Base-by-base conservation (phyloP, 2,113 vertebrate species). In the Riparia riparia region DNA sequence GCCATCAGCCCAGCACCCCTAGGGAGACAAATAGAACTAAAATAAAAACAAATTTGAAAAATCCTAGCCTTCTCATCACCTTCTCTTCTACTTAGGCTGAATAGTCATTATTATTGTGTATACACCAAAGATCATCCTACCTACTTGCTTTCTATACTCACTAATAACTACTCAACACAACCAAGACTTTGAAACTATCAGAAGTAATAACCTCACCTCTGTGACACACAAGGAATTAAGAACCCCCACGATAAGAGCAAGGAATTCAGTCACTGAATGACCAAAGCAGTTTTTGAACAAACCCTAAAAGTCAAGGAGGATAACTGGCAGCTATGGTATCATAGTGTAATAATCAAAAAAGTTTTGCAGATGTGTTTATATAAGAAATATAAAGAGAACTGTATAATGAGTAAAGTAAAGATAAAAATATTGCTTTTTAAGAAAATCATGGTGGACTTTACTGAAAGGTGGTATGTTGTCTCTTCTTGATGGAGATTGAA, bases 81-180 rank as follows among this genome's bases (percentile, higher is more conserved):
- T 42, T 13, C 1, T 34, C 16, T 31, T 41, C 41, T 0, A 0
- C 13, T 63, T 29, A n/a, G 47, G 28, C 24, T 34, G 49, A 63
- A 31, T 20, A n/a, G 8, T 3, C 41, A 14, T 47, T 47, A 20
- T 29, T 24, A 17, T 41, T 0, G 0, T 25, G 3, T 29, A 10
- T 34, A 34, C 17, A 16, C 13, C 12, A 29, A 25, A 63, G 29
- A 5, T 63, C 24, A 25, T 4, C 16, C 56, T 54, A 17, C 7
- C 11, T 37, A 9, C 12, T 39, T 37, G 10, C 34, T 79, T 41
- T 53, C 24, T 56, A 4, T 32, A 26, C 17, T 58, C 17, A 21
- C 21, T 34, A 14, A 29, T 14, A n/a, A 25, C 15, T 6, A 51
- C 4, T 63, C 29, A 41, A 39, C 12, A 29, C 5, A 70, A 29